phyloP scores from a whole-genome alignment of 2,888 invertebrate species.

The Tiliacea citrago region DNA sequence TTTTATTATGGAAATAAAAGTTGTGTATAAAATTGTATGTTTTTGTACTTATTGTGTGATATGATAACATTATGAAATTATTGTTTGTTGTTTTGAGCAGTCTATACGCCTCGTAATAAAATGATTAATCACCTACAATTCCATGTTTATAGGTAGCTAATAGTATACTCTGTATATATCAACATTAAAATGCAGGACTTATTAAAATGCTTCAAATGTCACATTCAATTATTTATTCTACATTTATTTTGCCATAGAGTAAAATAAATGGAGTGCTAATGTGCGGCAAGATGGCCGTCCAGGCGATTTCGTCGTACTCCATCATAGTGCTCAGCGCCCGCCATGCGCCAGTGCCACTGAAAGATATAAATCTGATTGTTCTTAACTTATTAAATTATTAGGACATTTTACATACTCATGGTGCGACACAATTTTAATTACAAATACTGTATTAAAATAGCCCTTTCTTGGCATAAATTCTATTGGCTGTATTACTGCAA shows the following conservation, averaged over 20 bases:
- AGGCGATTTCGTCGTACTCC: neutral
- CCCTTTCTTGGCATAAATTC: neutral
- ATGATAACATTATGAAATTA: neutral
- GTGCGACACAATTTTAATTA: neutral
- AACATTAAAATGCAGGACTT: neutral
- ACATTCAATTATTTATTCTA: neutral
- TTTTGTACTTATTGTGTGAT: neutral
- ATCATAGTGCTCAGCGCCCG: neutral
- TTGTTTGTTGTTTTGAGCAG: conserved; percentile 9
- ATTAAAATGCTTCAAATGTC: conserved; percentile 6
- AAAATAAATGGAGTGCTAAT: neutral
- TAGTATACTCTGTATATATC: neutral
- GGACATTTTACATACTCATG: too few species aligned
- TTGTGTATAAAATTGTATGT: too few species aligned
- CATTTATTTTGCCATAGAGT: conserved; percentile 11
- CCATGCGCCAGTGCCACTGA: neutral
- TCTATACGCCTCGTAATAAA: conserved; percentile 14
- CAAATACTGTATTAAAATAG: neutral
- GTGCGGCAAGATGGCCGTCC: neutral
- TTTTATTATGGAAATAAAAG: too few species aligned
- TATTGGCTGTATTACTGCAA: neutral
- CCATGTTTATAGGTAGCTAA: neutral
- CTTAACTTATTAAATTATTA: neutral
- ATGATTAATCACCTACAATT: conserved; percentile 3
- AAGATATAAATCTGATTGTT: neutral